Base-by-base conservation (phyloP, 2,113 vertebrate genomes). In the Grammatotria lemairii region DNA sequence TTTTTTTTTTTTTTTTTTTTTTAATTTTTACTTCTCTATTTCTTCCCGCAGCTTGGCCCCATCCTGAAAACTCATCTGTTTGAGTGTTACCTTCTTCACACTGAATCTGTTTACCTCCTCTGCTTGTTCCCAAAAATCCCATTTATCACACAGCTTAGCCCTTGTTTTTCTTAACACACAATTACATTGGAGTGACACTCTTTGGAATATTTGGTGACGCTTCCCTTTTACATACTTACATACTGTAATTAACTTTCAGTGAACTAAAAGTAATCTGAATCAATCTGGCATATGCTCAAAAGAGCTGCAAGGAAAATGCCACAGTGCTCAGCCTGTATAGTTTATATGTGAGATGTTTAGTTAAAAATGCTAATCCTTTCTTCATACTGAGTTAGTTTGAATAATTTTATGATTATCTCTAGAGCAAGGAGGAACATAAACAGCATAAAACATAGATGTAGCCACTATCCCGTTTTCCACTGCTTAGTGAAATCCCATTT, bases 61-160 rank as follows among this genome's bases (percentile, higher is more conserved):
- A 19, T 75, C 16, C 23, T 75, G 70, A 49, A 75, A 75, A 49
- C 70, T 49, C 42, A 75, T 47, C 70, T 28, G 2, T 49, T 19
- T 19, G 26, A 49, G 70, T 78, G 45, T 78, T 49, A 49, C 70
- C 26, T 78, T 49, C 42, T n/a, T 49, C 42, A 11, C 70, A 78
- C 23, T 19, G 23, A 78, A 78, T 75, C 23, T 5, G 42, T 31
- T 78, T 78, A 19, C 70, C 23, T 75, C 42, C 42, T 31, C 42
- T 78, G 70, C 42, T 49, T 78, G 23, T 19, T 49, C 70, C 16
- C 4, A 31, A 19, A 75, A 78, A 31, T 78, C 70, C 26, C 23
- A 17, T 49, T 75, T 75, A 31, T 75, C 23, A 19, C 42, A 4
- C 23, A 28, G 42, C 70, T 75, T 47, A 75, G 23, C 70, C 7